Percentiles rank a stretch among this genome's conserved stretches.
Evolutionary conservation across 2,888 invertebrate species (phyloP).

Genomic region (Lasioglossum oenotherae): DNA sequence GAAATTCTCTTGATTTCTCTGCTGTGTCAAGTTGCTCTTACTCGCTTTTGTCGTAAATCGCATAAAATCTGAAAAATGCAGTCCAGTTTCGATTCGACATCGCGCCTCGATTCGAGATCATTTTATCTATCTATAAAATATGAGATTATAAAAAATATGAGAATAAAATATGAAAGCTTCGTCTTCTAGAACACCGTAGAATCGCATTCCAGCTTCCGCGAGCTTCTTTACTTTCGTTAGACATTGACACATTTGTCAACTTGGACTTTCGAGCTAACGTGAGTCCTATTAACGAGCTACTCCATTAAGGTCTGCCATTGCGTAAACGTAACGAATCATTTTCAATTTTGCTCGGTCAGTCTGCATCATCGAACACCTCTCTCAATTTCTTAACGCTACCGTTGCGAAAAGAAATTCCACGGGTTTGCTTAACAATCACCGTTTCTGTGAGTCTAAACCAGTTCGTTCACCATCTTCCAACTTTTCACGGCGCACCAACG

Average conservation of each 20-base stretch:
- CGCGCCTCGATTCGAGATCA: too few species aligned
- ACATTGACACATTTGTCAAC: neutral
- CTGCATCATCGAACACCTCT: neutral
- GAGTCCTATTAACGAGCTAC: neutral
- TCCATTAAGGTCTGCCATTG: neutral
- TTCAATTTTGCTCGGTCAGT: neutral
- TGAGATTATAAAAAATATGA: too few species aligned
- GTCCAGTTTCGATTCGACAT: too few species aligned
- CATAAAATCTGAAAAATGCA: too few species aligned
- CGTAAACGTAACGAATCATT: neutral
- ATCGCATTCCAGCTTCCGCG: neutral
- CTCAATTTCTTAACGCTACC: neutral
- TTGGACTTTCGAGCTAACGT: neutral
- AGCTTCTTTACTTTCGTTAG: neutral
- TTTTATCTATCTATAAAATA: too few species aligned
- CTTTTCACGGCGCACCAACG: too few species aligned
- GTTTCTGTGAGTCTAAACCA: neutral
- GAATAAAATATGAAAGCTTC: neutral
- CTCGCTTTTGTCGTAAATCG: neutral
- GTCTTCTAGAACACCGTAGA: neutral
- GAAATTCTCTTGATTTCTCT: neutral
- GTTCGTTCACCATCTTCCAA: neutral
- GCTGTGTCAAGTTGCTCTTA: neutral
- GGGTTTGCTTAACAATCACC: neutral
- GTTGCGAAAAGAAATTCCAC: neutral